Conservation (phyloP, 92 coral and sea anemone species). For the Palythoa grandiflora region DNA sequence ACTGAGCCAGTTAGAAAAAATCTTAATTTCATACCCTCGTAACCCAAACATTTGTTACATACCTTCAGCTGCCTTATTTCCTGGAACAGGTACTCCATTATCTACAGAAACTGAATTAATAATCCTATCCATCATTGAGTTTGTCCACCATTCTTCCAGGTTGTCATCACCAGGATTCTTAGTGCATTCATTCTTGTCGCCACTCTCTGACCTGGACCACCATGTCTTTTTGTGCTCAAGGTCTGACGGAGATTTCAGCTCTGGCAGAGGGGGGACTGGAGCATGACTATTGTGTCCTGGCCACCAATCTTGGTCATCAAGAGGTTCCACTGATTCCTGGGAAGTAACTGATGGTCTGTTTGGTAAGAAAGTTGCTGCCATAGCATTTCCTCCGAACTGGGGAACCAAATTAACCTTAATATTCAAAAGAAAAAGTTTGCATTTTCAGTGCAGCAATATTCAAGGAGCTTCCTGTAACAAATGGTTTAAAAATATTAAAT, state of each 20-base stretch:
- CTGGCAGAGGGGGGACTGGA: conserved; percentile 81
- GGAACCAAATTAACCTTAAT: not conserved
- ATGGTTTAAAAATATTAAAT: too few species aligned
- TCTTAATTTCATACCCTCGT: too few species aligned
- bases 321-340: conserved; percentile 44
- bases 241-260: conserved; percentile 78
- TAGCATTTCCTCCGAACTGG: conserved; percentile 9
- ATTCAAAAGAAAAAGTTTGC: not conserved
- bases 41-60: not conserved
- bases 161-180: conserved; percentile 32
- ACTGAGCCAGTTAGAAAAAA: too few species aligned
- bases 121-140: conserved; percentile 39
- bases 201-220: conserved; percentile 61
- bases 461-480: too few species aligned
- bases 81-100: not conserved
- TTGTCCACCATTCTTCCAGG: conserved; percentile 33
- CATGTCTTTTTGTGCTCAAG: conserved; percentile 52
- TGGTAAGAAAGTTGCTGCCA: conserved; percentile 38
- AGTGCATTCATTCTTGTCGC: conserved; percentile 14
- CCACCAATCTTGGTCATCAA: conserved; percentile 82
- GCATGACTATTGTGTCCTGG: conserved; percentile 62
- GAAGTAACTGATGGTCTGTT: conserved; percentile 52
- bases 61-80: conserved; percentile 14
- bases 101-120: conserved; percentile 35
- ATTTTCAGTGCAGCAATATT: not conserved